Conservation (phyloP, 2,888 invertebrate genomes). For the Acrocera orbiculus region DNA sequence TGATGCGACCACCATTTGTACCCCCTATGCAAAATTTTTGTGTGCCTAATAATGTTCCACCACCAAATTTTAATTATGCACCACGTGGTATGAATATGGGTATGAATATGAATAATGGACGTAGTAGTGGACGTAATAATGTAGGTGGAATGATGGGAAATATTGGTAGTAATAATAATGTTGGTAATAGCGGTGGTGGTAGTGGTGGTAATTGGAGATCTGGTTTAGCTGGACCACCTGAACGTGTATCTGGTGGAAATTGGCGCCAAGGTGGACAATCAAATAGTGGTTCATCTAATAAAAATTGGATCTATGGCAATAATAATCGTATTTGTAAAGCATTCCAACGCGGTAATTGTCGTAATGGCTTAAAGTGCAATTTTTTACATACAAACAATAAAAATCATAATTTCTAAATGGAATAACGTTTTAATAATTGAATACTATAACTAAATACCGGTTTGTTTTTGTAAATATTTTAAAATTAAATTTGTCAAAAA, state of each 20-base stretch:
- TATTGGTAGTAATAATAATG: conserved; percentile 11
- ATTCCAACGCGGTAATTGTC: conserved; percentile 65
- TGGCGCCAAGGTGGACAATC: conserved; percentile 33
- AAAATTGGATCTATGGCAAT: conserved; percentile 28
- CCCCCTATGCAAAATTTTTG: no score
- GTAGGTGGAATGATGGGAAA: no score
- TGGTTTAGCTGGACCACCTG: conserved; percentile 22
- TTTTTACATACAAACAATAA: conserved; percentile 50
- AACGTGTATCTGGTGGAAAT: conserved; percentile 31
- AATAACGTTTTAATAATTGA: no score
- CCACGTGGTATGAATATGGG: conserved; percentile 2
- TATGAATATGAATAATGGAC: conserved; percentile 12
- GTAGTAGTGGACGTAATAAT: conserved; percentile 21
- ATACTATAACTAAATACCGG: no score
- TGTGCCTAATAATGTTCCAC: no score
- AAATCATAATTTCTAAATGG: no score
- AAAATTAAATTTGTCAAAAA: no score
- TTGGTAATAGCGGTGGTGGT: conserved; percentile 29
- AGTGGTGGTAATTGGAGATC: conserved; percentile 24
- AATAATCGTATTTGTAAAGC: conserved; percentile 51
- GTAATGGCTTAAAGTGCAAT: conserved; percentile 64
- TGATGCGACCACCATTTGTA: conserved; percentile 4
- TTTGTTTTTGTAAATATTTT: no score
- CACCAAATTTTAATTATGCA: conserved; percentile 4
- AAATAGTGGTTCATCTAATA: conserved; percentile 21